phyloP scores from a whole-genome alignment of 2,797 vertebrate species.

The Falco concolor region DNA sequence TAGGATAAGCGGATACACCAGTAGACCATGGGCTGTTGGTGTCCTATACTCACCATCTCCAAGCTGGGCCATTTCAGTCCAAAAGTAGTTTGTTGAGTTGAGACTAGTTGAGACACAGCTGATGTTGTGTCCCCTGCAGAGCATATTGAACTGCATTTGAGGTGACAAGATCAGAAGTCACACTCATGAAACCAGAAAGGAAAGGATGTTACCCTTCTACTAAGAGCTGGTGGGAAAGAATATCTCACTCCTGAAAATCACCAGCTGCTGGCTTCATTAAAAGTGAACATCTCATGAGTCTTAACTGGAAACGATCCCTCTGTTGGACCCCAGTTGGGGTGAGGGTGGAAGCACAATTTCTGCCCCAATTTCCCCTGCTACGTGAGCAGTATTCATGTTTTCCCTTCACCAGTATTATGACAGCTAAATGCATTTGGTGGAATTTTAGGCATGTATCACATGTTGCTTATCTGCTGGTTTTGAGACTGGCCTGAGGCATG shows the following conservation, averaged over 20 bases:
- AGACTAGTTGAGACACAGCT: neutral
- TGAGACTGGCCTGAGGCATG: neutral
- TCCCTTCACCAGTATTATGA: neutral
- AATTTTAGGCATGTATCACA: constrained; percentile 27
- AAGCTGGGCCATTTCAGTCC: neutral
- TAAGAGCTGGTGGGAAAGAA: neutral
- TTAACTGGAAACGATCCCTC: neutral
- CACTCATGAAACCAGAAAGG: neutral
- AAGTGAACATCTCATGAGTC: neutral
- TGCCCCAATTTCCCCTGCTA: neutral
- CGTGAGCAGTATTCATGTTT: neutral
- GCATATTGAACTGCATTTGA: neutral
- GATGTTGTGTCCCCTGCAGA: neutral
- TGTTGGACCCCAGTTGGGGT: neutral
- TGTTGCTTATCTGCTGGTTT: constrained; percentile 20
- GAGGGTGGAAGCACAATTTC: neutral
- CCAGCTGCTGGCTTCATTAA: neutral
- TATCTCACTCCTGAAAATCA: neutral
- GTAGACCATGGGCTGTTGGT: neutral
- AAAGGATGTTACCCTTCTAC: neutral
- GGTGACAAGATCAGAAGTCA: neutral
- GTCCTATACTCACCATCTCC: neutral
- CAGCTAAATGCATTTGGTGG: neutral
- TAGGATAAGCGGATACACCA: neutral
- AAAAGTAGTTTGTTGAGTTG: neutral